These are phyloP conservation scores for Arnoldichthys spilopterus DNA, from an alignment of 2,797 vertebrate genomes.

Conservation along the genomic window DNA sequence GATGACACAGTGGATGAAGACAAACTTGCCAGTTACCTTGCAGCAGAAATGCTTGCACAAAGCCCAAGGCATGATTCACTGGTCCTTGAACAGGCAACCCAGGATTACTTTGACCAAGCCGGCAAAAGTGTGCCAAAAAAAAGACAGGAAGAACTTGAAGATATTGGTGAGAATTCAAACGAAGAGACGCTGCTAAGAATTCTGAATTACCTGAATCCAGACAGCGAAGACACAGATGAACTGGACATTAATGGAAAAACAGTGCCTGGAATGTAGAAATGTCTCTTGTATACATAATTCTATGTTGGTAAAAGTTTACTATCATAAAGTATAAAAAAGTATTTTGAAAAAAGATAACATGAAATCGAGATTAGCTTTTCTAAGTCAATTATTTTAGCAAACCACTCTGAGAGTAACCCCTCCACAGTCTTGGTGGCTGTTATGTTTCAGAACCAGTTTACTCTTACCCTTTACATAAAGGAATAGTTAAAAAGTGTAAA, in stretches of 20 bases:
- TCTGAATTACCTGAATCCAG: slow-evolving; percentile 87
- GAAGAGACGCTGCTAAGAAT: slow-evolving; percentile 88
- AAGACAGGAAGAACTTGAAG: slow-evolving; percentile 70
- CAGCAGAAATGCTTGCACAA: slow-evolving; percentile 81
- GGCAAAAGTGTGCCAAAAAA: slow-evolving; percentile 73
- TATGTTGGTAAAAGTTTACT: slow-evolving; percentile 57
- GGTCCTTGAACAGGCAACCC: slow-evolving; percentile 78
- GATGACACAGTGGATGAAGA: slow-evolving; percentile 83
- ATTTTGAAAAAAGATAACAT: slow-evolving; percentile 66
- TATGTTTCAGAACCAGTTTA: slow-evolving; percentile 11
- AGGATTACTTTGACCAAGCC: slow-evolving; percentile 81
- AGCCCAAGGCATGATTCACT: slow-evolving; percentile 71
- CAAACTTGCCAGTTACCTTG: slow-evolving; percentile 86
- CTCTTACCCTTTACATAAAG: not conserved
- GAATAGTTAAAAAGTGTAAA: slow-evolving; percentile 5
- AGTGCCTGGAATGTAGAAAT: slow-evolving; percentile 76
- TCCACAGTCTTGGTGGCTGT: not conserved
- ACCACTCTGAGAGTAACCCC: slow-evolving; percentile 20
- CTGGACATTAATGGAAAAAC: slow-evolving; percentile 79
- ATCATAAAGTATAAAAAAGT: slow-evolving; percentile 65
- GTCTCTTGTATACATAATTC: slow-evolving; percentile 50
- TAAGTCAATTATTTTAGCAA: slow-evolving; percentile 13
- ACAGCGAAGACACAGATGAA: slow-evolving; percentile 79
- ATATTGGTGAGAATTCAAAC: slow-evolving; percentile 75
- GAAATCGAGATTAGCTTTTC: slow-evolving; percentile 59